Percentiles rank a stretch among this genome's conserved stretches.
Conservation (phyloP, 2,797 vertebrate genomes). For the Borostomias antarcticus region DNA sequence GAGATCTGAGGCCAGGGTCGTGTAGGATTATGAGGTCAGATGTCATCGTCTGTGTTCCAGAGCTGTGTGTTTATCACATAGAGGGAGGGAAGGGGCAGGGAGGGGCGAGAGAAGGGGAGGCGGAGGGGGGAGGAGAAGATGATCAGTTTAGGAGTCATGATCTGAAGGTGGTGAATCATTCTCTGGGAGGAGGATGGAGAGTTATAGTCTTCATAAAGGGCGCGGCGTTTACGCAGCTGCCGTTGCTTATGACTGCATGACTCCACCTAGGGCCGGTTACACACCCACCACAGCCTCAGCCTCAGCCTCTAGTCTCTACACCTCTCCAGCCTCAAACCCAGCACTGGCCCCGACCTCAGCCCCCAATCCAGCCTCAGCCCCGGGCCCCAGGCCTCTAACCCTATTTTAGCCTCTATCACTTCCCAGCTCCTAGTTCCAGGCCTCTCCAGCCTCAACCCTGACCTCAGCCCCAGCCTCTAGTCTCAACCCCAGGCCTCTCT, state of each 20-base stretch:
- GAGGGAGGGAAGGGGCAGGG: neutral
- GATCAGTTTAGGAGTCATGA: neutral
- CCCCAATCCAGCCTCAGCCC: neutral
- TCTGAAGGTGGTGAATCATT: slow-evolving; percentile 6
- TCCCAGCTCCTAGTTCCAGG: neutral
- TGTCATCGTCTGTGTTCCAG: neutral
- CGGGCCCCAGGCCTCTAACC: neutral
- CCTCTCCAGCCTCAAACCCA: neutral
- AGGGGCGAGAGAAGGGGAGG: neutral
- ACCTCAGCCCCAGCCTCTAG: neutral
- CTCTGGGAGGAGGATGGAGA: neutral
- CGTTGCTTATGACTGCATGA: neutral
- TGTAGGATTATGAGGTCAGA: neutral
- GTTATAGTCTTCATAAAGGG: neutral
- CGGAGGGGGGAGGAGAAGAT: neutral
- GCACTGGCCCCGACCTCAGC: too few species aligned
- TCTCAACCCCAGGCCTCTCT: neutral
- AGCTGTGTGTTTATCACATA: neutral
- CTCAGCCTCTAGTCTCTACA: neutral
- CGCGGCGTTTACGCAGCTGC: neutral
- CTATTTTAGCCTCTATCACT: neutral
- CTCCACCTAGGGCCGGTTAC: neutral
- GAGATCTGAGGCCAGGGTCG: neutral
- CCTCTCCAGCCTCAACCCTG: neutral
- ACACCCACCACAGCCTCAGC: too few species aligned